phyloP scores from a whole-genome alignment of 2,797 vertebrate genomes.

The Macropus fuliginosus region DNA sequence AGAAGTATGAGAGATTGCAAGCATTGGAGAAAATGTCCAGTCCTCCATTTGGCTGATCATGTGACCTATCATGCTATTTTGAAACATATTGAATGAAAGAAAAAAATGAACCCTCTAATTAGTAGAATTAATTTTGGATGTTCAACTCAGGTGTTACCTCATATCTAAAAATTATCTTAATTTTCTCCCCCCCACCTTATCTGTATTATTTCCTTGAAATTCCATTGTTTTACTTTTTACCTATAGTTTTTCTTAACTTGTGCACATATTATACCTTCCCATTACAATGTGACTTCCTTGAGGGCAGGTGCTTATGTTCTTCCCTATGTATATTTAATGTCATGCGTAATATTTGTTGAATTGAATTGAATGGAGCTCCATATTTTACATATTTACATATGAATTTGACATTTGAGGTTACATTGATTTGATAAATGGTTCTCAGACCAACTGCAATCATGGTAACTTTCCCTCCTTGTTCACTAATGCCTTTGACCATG shows the following conservation, averaged over 20 bases:
- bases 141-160: not conserved
- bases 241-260: not conserved
- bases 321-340: not conserved
- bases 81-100: not conserved
- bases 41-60: not conserved
- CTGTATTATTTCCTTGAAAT: not conserved
- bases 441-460: slow-evolving; percentile 52
- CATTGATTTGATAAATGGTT: slow-evolving; percentile 30
- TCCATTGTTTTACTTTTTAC: not conserved
- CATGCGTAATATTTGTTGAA: not conserved
- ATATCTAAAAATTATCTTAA: not conserved
- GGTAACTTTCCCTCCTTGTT: not conserved
- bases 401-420: slow-evolving; percentile 10
- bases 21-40: not conserved
- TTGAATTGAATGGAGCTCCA: not conserved
- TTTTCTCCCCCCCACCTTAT: not conserved
- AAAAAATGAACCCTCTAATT: not conserved
- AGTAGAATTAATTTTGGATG: not conserved
- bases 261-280: not conserved
- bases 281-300: not conserved
- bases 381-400: not conserved
- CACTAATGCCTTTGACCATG: not conserved
- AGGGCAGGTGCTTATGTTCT: not conserved
- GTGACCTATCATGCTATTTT: not conserved
- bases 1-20: not conserved